Conservation (phyloP, 2,797 vertebrate genomes). For the Lepilemur ruficaudatus region DNA sequence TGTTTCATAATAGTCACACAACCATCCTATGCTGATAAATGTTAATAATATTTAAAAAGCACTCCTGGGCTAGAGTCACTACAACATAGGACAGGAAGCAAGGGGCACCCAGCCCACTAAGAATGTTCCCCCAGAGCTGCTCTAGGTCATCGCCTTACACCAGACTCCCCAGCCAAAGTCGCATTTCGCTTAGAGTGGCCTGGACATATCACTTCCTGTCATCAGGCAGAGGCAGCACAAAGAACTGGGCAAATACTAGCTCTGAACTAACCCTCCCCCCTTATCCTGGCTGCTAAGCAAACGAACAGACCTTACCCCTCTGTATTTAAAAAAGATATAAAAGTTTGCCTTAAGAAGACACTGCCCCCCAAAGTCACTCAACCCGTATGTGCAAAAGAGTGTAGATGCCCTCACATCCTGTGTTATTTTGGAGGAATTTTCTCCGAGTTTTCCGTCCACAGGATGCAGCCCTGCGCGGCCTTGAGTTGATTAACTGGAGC, state of each 20-base stretch:
- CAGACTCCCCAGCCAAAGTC: neutral
- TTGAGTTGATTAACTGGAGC: constrained; percentile 17
- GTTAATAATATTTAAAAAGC: no score
- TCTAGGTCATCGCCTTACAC: neutral
- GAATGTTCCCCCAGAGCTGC: neutral
- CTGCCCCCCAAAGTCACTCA: neutral
- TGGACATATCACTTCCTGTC: neutral
- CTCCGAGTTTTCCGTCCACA: neutral
- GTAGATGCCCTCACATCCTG: neutral
- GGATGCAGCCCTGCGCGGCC: neutral
- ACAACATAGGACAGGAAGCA: neutral
- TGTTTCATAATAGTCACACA: neutral
- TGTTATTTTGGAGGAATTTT: neutral
- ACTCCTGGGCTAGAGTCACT: neutral
- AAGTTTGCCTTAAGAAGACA: constrained; percentile 26
- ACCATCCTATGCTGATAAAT: neutral
- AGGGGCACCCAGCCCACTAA: neutral
- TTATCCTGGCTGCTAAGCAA: neutral
- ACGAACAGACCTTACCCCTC: neutral
- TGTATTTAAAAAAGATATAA: neutral
- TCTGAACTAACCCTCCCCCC: neutral
- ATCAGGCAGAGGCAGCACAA: neutral
- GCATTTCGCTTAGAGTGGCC: neutral
- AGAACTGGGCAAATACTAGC: neutral
- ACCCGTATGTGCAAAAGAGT: neutral